A percentile compares a stretch with the other conserved stretches of the same genome.
These are phyloP conservation scores for Dermatemys mawii DNA, from an alignment of 2,113 vertebrate species.

Conservation along the genomic window DNA sequence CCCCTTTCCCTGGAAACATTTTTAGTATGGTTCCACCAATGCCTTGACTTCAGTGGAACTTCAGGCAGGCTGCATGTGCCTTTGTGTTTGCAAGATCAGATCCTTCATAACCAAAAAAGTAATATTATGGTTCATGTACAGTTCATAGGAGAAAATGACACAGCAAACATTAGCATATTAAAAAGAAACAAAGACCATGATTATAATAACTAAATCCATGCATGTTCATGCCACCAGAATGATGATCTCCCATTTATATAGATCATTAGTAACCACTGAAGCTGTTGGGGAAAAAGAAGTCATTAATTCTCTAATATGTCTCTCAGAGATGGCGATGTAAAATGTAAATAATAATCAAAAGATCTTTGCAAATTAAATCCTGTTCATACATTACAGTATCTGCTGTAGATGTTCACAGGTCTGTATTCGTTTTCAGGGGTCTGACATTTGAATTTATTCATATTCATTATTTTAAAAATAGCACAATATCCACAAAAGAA, in stretches of 20 bases:
- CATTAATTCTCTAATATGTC: slow-evolving; percentile 31
- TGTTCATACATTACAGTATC: neutral
- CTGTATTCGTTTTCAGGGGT: neutral
- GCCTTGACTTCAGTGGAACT: neutral
- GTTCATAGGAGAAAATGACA: neutral
- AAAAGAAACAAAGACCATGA: neutral
- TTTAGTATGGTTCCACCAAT: neutral
- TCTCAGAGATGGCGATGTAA: neutral
- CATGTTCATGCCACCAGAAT: neutral
- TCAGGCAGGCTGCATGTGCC: neutral
- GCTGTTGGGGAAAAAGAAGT: neutral
- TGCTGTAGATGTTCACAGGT: neutral
- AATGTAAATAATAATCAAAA: slow-evolving; percentile 17
- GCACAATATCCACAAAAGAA: neutral
- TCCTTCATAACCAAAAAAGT: neutral
- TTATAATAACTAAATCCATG: neutral
- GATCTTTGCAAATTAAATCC: slow-evolving; percentile 10
- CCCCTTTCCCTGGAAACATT: neutral
- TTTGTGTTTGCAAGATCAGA: neutral
- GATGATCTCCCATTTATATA: neutral
- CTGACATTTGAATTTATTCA: slow-evolving; percentile 1
- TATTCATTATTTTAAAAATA: neutral
- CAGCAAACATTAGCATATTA: neutral
- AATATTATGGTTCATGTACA: neutral
- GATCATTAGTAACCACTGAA: slow-evolving; percentile 26